Evolutionary conservation across 2,888 invertebrate species (phyloP).

Genomic region (Parnassius mnemosyne): DNA sequence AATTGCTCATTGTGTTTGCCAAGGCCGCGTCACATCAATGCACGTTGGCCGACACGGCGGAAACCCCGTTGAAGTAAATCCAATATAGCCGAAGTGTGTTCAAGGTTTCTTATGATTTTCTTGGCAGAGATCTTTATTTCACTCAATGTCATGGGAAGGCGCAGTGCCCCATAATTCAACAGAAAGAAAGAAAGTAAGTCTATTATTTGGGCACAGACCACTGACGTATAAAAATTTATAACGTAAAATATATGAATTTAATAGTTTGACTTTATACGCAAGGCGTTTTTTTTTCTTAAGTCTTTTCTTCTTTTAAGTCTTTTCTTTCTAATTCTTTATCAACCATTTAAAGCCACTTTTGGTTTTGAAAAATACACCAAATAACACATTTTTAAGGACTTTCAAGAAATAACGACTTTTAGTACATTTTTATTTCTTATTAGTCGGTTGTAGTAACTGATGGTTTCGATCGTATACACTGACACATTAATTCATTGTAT

Average conservation of each 20-base stretch:
- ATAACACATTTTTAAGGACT: too few relatives aligned
- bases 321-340: neutral
- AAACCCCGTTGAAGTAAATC: constrained; percentile 27
- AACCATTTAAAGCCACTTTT: too few relatives aligned
- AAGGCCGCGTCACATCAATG: constrained; percentile 17
- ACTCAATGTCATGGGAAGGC: constrained; percentile 22
- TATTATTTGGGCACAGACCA: too few relatives aligned
- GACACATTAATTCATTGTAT: too few relatives aligned
- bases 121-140: constrained; percentile 26
- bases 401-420: too few relatives aligned
- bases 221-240: too few relatives aligned
- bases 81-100: constrained; percentile 23
- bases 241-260: neutral
- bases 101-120: constrained; percentile 26
- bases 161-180: constrained; percentile 12
- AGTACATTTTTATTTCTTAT: too few relatives aligned
- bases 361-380: too few relatives aligned
- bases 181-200: too few relatives aligned
- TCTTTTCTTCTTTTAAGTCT: neutral
- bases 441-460: too few relatives aligned
- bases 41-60: constrained; percentile 23
- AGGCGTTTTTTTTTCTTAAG: neutral
- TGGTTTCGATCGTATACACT: too few relatives aligned
- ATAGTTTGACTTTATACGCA: neutral
- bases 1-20: constrained; percentile 25